Percentiles rank a stretch among this genome's conserved stretches.
Conservation (phyloP, 2,888 invertebrate species). For the Leptothorax acervorum region DNA sequence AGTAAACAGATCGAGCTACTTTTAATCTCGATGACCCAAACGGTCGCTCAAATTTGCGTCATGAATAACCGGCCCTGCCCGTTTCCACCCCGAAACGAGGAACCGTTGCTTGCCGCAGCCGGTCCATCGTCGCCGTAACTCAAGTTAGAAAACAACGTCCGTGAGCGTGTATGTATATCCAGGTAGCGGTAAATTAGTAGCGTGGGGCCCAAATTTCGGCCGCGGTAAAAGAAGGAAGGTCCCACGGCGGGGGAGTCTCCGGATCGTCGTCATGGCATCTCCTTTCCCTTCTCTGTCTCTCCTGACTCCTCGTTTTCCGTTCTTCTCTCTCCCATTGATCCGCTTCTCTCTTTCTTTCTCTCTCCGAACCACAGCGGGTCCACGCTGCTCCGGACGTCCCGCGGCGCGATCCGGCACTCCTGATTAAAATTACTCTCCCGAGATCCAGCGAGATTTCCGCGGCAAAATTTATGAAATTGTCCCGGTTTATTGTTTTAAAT, state of each 20-base stretch:
- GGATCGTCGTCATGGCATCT: constrained; percentile 37
- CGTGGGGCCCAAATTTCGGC: constrained; percentile 78
- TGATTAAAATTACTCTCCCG: constrained; percentile 84
- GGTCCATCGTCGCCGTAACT: constrained; percentile 80
- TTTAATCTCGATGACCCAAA: constrained; percentile 32
- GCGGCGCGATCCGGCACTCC: constrained; percentile 81
- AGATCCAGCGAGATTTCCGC: constrained; percentile 78
- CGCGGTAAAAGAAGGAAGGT: constrained; percentile 58
- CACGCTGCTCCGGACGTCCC: constrained; percentile 76
- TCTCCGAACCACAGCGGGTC: constrained; percentile 41
- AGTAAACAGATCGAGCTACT: constrained; percentile 3
- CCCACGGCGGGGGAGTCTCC: constrained; percentile 60
- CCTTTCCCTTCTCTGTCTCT: neutral
- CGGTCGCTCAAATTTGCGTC: constrained; percentile 42
- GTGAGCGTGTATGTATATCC: constrained; percentile 77
- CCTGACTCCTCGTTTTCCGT: neutral
- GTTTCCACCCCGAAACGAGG: constrained; percentile 57
- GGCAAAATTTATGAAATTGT: constrained; percentile 84
- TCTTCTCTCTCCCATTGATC: neutral
- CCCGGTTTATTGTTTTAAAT: constrained; percentile 83
- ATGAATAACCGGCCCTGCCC: constrained; percentile 38
- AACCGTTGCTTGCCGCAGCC: constrained; percentile 67
- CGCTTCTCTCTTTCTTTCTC: neutral
- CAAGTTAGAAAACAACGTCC: constrained; percentile 79
- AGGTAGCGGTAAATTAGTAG: constrained; percentile 84